Evolutionary conservation across 2,113 vertebrate species (phyloP), one percentile per base, ranked within the genome.

Genomic region (Dicentrarchus labrax): DNA sequence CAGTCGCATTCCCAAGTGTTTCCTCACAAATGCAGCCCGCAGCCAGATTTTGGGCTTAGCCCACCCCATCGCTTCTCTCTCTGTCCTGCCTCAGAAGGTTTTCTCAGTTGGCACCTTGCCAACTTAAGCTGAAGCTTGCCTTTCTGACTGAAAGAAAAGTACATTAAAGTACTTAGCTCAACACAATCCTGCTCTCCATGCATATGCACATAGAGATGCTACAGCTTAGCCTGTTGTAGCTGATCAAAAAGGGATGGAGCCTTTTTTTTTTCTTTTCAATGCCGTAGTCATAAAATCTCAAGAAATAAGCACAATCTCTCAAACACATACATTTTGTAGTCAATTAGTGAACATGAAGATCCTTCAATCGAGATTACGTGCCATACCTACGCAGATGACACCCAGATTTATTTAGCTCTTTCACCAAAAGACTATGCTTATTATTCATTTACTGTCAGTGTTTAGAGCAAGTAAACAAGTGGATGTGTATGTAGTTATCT

Each of bases 121-220:
- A 85, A 64, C 56, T 56, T 62, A 50, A 85, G 82, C 85, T 74
- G 66, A 87, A 68, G 64, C 61, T 79, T 36, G 75, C 36, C 60
- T 85, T 80, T 79, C 59, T 75, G 76, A 81, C 80, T 77, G 62
- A 85, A 80, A 72, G 84, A 86, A 86, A 90, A 88, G 79, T 75
- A 78, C 78, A 90, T 88, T 82, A 76, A 84, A 78, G 80, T 88
- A 85, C 84, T 86, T 84, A 81, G 78, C 30, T 65, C 72, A 53
- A 82, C 71, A 85, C 79, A 83, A 88, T 78, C 84, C 80, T 70
- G 66, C 88, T 83, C 50, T 86, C 67, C 24, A 54, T 87, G 83
- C 80, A 64, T 60, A 82, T 75, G 61, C 68, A 84, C 70, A 72
- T 9, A 39, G 36, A 53, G 47, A 64, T n/a, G 71, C 73, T 78